Evolutionary conservation across 2,797 vertebrate species (phyloP).

Genomic region (Melanogrammus aeglefinus): DNA sequence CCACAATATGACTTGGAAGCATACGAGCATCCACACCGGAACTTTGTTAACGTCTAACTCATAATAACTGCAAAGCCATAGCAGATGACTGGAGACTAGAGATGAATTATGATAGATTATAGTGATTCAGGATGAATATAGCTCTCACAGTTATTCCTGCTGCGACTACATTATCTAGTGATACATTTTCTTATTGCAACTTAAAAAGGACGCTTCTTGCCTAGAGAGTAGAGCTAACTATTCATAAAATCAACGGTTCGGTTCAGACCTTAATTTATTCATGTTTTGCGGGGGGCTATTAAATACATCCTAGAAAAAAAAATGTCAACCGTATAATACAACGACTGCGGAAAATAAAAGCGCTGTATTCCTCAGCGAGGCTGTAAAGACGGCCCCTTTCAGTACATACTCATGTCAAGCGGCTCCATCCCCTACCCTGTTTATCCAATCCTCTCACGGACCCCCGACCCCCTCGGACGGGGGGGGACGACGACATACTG

Average conservation of each 20-base stretch:
- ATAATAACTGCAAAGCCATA: not conserved
- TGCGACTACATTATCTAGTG: not conserved
- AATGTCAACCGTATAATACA: not conserved
- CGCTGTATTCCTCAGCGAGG: not conserved
- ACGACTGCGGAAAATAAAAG: not conserved
- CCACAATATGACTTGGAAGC: not conserved
- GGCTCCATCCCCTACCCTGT: not conserved
- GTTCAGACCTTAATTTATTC: too few relatives aligned
- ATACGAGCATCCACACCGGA: not conserved
- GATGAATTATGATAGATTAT: not conserved
- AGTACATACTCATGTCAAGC: not conserved
- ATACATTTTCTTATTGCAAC: not conserved
- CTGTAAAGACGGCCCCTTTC: not conserved
- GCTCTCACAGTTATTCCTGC: not conserved
- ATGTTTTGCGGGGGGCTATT: not conserved
- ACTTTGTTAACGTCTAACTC: not conserved
- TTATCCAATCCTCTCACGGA: not conserved
- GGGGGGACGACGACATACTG: conserved; percentile 18
- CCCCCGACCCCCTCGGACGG: conserved; percentile 6
- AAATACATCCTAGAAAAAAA: not conserved
- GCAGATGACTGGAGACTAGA: not conserved
- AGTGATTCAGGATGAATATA: not conserved
- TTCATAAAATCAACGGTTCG: not conserved
- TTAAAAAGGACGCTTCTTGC: not conserved
- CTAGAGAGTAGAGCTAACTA: not conserved